phyloP scores from a whole-genome alignment of 2,888 invertebrate species.

The Eucera pruinosa region DNA sequence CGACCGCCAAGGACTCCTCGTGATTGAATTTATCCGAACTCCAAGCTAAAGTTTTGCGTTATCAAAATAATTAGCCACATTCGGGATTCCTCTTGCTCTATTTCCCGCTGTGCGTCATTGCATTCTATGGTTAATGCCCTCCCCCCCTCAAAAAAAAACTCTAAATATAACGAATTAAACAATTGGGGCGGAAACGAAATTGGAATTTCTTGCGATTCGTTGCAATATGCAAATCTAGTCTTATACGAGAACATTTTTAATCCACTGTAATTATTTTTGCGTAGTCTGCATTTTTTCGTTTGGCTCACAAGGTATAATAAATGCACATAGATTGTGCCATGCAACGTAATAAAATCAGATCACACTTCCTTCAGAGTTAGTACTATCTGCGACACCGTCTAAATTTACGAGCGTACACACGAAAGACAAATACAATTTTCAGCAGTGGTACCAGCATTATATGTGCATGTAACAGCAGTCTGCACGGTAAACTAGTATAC shows the following conservation, averaged over 20 bases:
- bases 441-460: neutral
- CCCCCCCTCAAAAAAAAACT: too few relatives aligned
- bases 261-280: too few relatives aligned
- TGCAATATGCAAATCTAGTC: too few relatives aligned
- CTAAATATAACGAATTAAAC: too few relatives aligned
- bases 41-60: constrained; percentile 8
- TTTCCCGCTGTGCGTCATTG: too few relatives aligned
- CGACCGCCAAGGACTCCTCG: constrained; percentile 11
- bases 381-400: constrained; percentile 11
- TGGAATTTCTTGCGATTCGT: too few relatives aligned
- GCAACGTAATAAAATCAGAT: constrained; percentile 1
- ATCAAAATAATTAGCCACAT: constrained; percentile 5
- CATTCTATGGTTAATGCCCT: too few relatives aligned
- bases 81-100: neutral
- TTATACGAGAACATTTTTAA: too few relatives aligned
- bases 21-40: constrained; percentile 61
- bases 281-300: too few relatives aligned
- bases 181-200: too few relatives aligned
- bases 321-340: neutral
- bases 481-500: constrained; percentile 1
- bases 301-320: neutral
- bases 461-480: neutral
- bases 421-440: constrained; percentile 12
- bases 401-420: constrained; percentile 1
- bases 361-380: constrained; percentile 2